A percentile compares a stretch with the other conserved stretches of the same genome.
Conservation (phyloP, 2,113 vertebrate genomes). For the Percina caprodes region DNA sequence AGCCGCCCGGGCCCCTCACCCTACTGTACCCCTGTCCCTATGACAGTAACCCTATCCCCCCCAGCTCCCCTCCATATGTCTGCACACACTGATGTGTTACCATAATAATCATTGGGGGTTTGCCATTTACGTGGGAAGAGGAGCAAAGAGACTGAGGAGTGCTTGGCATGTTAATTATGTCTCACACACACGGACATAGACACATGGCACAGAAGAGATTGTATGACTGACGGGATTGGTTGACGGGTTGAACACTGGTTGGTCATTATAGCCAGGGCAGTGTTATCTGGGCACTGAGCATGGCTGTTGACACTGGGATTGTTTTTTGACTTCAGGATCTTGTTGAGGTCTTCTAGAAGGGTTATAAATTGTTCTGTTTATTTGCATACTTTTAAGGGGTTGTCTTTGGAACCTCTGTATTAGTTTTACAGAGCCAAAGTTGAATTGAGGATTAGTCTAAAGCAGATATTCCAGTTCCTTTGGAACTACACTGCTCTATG, state of each 20-base stretch:
- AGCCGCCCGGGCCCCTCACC: conserved; percentile 33
- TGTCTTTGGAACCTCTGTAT: neutral
- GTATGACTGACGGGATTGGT: conserved; percentile 1
- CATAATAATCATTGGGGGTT: conserved; percentile 74
- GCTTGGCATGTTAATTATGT: conserved; percentile 78
- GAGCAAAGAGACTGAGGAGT: conserved; percentile 56
- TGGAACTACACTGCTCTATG: neutral
- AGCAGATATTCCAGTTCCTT: neutral
- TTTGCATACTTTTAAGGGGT: conserved; percentile 3
- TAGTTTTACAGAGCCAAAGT: neutral
- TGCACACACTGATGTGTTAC: conserved; percentile 72
- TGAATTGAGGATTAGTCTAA: neutral
- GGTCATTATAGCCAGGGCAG: conserved; percentile 4
- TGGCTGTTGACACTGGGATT: conserved; percentile 24
- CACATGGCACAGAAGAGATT: conserved; percentile 32
- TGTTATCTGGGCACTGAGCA: conserved; percentile 21
- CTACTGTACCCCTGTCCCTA: conserved; percentile 39
- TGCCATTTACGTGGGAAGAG: conserved; percentile 71
- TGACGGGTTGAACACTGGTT: neutral
- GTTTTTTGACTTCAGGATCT: conserved; percentile 26
- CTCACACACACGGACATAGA: conserved; percentile 9
- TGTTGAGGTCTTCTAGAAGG: conserved; percentile 12
- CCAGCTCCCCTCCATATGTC: conserved; percentile 64
- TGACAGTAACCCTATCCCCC: conserved; percentile 67
- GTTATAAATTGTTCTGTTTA: conserved; percentile 33